Conservation (phyloP, 2,113 vertebrate genomes). For the Cavia aperea region DNA sequence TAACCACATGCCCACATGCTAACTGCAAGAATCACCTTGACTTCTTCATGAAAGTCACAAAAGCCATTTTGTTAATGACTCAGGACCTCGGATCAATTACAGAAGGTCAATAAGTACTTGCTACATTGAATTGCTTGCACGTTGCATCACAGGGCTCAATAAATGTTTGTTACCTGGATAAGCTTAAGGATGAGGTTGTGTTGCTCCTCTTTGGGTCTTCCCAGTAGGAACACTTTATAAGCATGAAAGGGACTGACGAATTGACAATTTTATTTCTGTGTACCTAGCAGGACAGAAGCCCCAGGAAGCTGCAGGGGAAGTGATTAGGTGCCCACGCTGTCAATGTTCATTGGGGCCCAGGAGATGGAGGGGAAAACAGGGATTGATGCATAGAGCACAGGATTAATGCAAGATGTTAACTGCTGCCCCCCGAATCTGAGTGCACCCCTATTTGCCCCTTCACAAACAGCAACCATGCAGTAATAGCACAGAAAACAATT, state of each 20-base stretch:
- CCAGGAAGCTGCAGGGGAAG: constrained; percentile 60
- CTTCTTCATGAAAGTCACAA: constrained; percentile 30
- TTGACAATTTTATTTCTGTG: constrained; percentile 72
- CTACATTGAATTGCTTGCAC: neutral
- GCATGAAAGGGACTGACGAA: constrained; percentile 68
- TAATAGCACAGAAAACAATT: neutral
- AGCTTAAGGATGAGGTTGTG: constrained; percentile 52
- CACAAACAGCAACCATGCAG: neutral
- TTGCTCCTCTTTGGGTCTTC: constrained; percentile 61
- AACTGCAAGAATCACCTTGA: constrained; percentile 27
- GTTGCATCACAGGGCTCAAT: constrained; percentile 31
- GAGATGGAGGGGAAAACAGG: constrained; percentile 51
- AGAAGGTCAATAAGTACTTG: constrained; percentile 39
- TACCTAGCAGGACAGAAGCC: constrained; percentile 43
- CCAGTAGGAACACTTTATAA: constrained; percentile 61
- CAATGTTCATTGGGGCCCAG: constrained; percentile 61
- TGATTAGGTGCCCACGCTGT: constrained; percentile 65
- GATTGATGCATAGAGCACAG: neutral
- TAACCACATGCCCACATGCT: neutral
- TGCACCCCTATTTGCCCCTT: constrained; percentile 39
- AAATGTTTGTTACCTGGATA: constrained; percentile 24
- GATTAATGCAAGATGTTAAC: neutral
- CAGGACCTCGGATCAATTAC: constrained; percentile 43
- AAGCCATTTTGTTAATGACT: constrained; percentile 54
- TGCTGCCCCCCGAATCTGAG: constrained; percentile 54